phyloP scores from a whole-genome alignment of 1,140 invertebrate genomes.

The Bacillus rossius region DNA sequence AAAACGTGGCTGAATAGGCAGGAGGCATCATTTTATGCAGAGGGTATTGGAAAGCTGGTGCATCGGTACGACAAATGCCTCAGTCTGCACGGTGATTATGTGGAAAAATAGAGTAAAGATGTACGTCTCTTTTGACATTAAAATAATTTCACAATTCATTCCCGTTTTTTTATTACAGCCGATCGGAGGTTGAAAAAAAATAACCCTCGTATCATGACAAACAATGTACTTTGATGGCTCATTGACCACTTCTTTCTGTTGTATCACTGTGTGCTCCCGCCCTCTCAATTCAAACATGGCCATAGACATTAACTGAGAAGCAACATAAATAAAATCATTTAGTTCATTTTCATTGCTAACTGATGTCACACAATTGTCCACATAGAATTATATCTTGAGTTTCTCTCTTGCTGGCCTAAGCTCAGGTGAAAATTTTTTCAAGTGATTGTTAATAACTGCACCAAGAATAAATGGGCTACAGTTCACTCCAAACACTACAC shows the following conservation, averaged over 20 bases:
- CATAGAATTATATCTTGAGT: conserved; percentile 22
- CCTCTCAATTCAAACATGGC: conserved; percentile 30
- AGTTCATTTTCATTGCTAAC: conserved; percentile 21
- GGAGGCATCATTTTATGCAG: too few species aligned
- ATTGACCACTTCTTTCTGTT: neutral
- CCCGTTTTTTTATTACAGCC: too few species aligned
- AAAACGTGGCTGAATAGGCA: too few species aligned
- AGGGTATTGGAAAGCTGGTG: too few species aligned
- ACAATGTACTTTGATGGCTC: conserved; percentile 22
- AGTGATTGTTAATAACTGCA: conserved; percentile 10
- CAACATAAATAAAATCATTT: conserved; percentile 17
- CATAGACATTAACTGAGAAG: conserved; percentile 19
- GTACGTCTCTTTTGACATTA: too few species aligned
- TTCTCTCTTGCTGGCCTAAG: conserved; percentile 12
- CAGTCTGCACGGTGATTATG: too few species aligned
- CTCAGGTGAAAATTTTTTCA: conserved; percentile 7
- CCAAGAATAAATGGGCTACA: conserved; percentile 18
- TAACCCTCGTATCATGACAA: too few species aligned
- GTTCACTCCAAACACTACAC: conserved; percentile 25
- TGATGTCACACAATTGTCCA: conserved; percentile 28
- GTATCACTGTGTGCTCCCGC: conserved; percentile 22
- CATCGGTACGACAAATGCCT: too few species aligned
- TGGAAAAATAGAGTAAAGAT: too few species aligned
- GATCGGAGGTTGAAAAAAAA: too few species aligned
- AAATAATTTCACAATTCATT: too few species aligned